A percentile compares a stretch with the other conserved stretches of the same genome.
These are phyloP conservation scores for Subacronicta megacephala DNA, from an alignment of 2,888 invertebrate genomes.

Conservation along the genomic window DNA sequence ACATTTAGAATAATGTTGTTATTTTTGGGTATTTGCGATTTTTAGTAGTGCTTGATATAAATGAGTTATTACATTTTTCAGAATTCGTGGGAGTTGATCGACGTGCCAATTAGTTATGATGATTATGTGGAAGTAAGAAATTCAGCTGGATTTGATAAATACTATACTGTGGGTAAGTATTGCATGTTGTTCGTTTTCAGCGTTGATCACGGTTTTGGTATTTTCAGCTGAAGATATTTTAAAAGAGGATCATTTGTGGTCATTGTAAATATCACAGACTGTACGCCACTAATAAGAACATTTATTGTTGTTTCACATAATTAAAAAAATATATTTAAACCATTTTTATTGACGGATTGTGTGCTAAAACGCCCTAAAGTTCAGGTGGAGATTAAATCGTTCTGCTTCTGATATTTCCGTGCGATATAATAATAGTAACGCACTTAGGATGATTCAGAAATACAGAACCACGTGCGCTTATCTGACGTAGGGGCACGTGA, in stretches of 20 bases:
- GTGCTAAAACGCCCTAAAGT: conserved; percentile 16
- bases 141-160: conserved; percentile 91
- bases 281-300: not conserved
- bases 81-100: conserved; percentile 90
- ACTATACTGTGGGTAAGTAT: conserved; percentile 84
- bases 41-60: conserved; percentile 11
- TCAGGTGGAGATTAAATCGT: conserved; percentile 27
- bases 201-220: conserved; percentile 3
- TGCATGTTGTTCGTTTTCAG: conserved; percentile 41
- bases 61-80: conserved; percentile 68
- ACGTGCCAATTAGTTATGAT: conserved; percentile 76
- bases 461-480: conserved; percentile 54
- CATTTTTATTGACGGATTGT: not conserved
- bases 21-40: conserved; percentile 21
- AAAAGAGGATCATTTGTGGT: not conserved
- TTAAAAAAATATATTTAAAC: not conserved
- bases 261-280: not conserved
- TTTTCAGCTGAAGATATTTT: conserved; percentile 1
- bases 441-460: conserved; percentile 52
- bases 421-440: conserved; percentile 45
- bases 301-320: not conserved
- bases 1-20: conserved; percentile 29
- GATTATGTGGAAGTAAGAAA: conserved; percentile 87
- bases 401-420: conserved; percentile 29
- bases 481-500: conserved; percentile 57